Percentiles rank a stretch among this genome's conserved stretches.
These are phyloP conservation scores for Enteromius paludinosus DNA, from an alignment of 2,797 vertebrate genomes.

Conservation along the genomic window DNA sequence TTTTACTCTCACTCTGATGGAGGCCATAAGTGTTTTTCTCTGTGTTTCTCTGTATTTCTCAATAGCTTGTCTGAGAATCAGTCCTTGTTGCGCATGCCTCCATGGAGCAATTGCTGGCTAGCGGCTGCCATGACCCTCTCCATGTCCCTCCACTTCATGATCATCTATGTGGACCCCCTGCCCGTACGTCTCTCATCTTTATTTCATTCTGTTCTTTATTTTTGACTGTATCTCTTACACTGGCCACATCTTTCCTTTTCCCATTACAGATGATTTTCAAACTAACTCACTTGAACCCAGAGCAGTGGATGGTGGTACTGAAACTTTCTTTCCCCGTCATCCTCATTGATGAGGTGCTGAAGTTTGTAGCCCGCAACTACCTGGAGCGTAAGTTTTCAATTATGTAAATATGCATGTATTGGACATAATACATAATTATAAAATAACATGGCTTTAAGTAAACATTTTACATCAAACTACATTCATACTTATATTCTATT, in stretches of 20 bases:
- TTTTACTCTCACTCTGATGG: background rate
- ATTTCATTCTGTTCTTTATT: constrained; percentile 5
- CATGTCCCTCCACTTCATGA: constrained; percentile 96
- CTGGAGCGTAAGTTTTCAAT: constrained; percentile 83
- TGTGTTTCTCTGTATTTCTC: constrained; percentile 13
- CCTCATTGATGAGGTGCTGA: constrained; percentile 87
- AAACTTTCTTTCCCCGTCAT: constrained; percentile 94
- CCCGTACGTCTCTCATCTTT: constrained; percentile 79
- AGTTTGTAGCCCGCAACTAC: constrained; percentile 90
- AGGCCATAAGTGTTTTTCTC: background rate
- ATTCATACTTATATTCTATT: background rate
- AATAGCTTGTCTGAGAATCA: constrained; percentile 94
- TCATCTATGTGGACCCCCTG: constrained; percentile 93
- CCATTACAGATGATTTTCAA: constrained; percentile 90
- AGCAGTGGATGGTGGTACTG: constrained; percentile 87
- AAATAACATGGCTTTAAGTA: background rate
- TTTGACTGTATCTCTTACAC: background rate
- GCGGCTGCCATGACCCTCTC: constrained; percentile 90
- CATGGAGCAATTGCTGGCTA: constrained; percentile 94
- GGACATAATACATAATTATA: background rate
- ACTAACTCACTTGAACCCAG: constrained; percentile 78
- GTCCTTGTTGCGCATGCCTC: constrained; percentile 91
- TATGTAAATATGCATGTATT: background rate
- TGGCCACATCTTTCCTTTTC: background rate
- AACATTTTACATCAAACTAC: constrained; percentile 1